Conservation (phyloP, 2,113 vertebrate genomes). For the Shinisaurus crocodilurus region DNA sequence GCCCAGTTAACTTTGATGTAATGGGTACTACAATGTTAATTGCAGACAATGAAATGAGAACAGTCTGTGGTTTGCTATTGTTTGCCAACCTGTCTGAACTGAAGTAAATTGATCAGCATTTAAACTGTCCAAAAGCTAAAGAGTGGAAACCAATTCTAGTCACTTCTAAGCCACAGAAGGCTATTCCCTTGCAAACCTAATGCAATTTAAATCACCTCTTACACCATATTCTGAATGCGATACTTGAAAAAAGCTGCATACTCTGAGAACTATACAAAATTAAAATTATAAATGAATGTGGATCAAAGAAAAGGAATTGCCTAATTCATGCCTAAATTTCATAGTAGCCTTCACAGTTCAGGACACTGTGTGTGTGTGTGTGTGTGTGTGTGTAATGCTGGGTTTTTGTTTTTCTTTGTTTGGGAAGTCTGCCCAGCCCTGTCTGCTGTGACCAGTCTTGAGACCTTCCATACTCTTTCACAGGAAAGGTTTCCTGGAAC, state of each 20-base stretch:
- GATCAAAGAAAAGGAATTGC: conserved; percentile 59
- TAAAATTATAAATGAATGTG: conserved; percentile 58
- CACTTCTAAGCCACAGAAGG: conserved; percentile 31
- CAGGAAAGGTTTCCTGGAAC: not conserved
- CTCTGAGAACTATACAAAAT: conserved; percentile 23
- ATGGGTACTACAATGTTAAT: conserved; percentile 60
- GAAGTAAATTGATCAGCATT: conserved; percentile 58
- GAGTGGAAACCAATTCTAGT: conserved; percentile 42
- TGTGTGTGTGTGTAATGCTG: not conserved
- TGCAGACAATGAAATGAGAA: conserved; percentile 59
- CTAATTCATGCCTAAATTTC: conserved; percentile 60
- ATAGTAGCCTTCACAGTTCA: conserved; percentile 40
- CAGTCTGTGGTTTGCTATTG: conserved; percentile 56
- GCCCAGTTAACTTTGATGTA: conserved; percentile 57
- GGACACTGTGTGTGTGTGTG: not conserved
- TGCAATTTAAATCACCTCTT: conserved; percentile 33
- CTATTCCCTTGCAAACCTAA: conserved; percentile 22
- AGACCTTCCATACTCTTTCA: not conserved
- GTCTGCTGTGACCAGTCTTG: not conserved
- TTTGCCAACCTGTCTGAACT: conserved; percentile 53
- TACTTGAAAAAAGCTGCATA: conserved; percentile 38
- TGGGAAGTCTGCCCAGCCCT: conserved; percentile 42
- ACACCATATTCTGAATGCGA: not conserved
- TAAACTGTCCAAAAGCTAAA: conserved; percentile 48
- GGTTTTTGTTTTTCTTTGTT: not conserved